phyloP scores from a whole-genome alignment of 1,140 invertebrate species.

The Copidosoma floridanum region DNA sequence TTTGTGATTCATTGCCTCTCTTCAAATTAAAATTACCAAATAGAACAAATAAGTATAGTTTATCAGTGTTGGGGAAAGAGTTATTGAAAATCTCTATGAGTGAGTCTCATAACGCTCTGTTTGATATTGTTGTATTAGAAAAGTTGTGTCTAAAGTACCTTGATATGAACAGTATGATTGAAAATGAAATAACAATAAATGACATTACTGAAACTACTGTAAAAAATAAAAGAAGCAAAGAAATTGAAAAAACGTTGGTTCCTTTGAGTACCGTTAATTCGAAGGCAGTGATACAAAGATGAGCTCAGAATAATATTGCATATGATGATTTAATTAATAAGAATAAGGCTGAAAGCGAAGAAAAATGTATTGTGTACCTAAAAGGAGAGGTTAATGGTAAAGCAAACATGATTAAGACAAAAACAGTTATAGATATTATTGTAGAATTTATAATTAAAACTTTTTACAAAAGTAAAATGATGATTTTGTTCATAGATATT shows the following conservation, averaged over 20 bases:
- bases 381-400: not conserved
- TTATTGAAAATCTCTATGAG: not conserved
- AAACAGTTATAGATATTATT: not conserved
- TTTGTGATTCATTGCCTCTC: not conserved
- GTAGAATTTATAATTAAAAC: not conserved
- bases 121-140: not conserved
- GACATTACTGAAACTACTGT: not conserved
- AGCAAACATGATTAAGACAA: not conserved
- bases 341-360: not conserved
- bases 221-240: not conserved
- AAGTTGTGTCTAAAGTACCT: not conserved
- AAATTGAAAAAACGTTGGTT: not conserved
- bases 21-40: not conserved
- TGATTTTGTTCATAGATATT: too few relatives aligned
- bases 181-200: not conserved
- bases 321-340: not conserved
- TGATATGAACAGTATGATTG: not conserved
- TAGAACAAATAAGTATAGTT: not conserved
- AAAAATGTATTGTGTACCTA: not conserved
- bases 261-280: not conserved
- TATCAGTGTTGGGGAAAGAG: not conserved
- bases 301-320: not conserved
- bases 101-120: not conserved
- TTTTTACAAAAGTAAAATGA: too few relatives aligned
- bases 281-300: not conserved